Base-by-base conservation (phyloP, 2,888 invertebrate genomes). In the Boloria selene region DNA sequence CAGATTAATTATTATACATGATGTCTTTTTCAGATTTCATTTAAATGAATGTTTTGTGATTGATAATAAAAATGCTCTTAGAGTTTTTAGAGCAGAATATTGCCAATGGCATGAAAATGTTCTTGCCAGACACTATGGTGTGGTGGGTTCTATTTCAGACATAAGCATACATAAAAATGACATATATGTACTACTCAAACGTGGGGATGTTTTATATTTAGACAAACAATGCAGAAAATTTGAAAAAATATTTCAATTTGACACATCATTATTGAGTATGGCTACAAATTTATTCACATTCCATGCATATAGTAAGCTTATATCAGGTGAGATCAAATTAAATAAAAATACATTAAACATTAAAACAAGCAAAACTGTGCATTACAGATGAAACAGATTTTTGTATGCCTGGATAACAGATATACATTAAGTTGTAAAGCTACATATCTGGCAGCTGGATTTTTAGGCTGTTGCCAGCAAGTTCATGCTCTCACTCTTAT, bases 181-280 rank as follows among this genome's bases (percentile, higher is more conserved):
- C 7, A 69, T 84, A 3, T 80, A 74, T 31, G 38, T 82, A n/a
- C 31, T 82, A 26, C 70, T 77, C 1, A 75, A 73, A 47, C 75
- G 71, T 38, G 84, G 86, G 1, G 63, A 70, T 13, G 58, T 83
- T 44, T 45, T 73, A 16, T 64, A 59, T 13, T 65, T 72, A 16
- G 59, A 70, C 5, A 45, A 14, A 13, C 10, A 58, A 42, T 55
- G 47, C 5, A 67, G 54, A 26, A 54, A 54, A 14, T 59, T 65
- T 49, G 45, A 51, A 10, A 58, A 59, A n/a, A 17, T 61, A 42
- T 68, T 42, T 13, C 22, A 65, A 38, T 56, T 69, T 4, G 45
- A 58, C 18, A 50, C 68, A 26, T 61, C 70, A 14, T 45, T 10
- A 7, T 16, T 47, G n/a, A 42, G 67, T 22, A 62, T 68, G 38